Base-by-base conservation (phyloP, 2,888 invertebrate species). In the Antheraea assamensis region DNA sequence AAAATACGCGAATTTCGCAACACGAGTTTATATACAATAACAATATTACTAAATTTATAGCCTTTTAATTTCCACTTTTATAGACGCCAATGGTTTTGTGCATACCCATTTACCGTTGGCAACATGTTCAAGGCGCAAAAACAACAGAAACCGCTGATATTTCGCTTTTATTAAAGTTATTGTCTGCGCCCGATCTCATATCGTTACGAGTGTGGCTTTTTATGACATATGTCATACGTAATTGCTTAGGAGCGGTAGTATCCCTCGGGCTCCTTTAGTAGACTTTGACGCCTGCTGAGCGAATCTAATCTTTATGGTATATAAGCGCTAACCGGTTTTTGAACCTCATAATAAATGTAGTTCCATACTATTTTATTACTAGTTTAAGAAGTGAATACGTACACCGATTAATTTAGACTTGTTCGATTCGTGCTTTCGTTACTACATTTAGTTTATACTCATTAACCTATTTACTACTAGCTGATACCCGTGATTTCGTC, bases 191-290 rank as follows among this genome's bases (percentile, higher is more conserved):
- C 82, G 80, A 80, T 82, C 84, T 82, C 84, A 81, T 84, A 82
- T 82, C 78, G 82, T 80, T 83, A 86, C 82, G 79, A 79, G 79
- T 84, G 82, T 86, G 84, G 83, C 85, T 88, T 88, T 88, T 91
- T 91, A 91, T 87, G 91, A 90, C 90, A 88, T 85, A 88, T 90
- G 91, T 91, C 91, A 89, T 85, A 85, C 85, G 88, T 92, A 92
- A 92, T 92, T 91, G 91, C 88, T 83, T 83, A 85, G 89, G 87
- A 87, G 87, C 88, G 86, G 82, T 78, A 75, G 78, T 75, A 78
- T 85, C 87, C 88, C 88, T 82, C 80, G 83, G 85, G 84, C 80
- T 82, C 79, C 78, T 81, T 79, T 76, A 78, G 80, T 79, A 81
- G 78, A 78, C 75, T 70, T 73, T 71, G 72, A 77, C 76, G 78